A percentile compares a stretch with the other conserved stretches of the same genome.
These are phyloP conservation scores for Bombus superbus DNA, from an alignment of 1,140 invertebrate genomes.

Conservation along the genomic window DNA sequence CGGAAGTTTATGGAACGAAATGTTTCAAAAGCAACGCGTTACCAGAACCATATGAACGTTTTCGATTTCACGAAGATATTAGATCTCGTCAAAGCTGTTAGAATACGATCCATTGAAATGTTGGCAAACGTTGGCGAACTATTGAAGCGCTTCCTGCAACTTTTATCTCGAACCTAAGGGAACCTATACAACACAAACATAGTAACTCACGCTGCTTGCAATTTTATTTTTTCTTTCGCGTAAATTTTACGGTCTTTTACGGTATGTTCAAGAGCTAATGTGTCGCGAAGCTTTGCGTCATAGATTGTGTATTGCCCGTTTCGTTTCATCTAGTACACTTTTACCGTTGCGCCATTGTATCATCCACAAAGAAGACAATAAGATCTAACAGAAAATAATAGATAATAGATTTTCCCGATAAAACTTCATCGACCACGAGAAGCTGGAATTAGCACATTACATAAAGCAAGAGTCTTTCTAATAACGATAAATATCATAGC, in stretches of 20 bases:
- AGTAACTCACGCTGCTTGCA: neutral
- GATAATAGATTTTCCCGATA: neutral
- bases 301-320: neutral
- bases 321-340: neutral
- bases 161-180: neutral
- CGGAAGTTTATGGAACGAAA: neutral
- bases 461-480: constrained; percentile 24
- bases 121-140: too few species aligned
- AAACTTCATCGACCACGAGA: neutral
- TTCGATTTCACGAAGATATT: neutral
- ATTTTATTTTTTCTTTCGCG: neutral
- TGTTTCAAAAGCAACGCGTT: neutral
- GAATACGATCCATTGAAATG: too few species aligned
- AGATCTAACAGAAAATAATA: neutral
- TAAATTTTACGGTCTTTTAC: neutral
- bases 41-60: neutral
- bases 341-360: neutral
- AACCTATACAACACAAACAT: neutral
- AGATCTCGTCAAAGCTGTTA: neutral
- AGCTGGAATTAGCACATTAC: neutral
- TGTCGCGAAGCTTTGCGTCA: neutral
- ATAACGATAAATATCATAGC: constrained; percentile 20
- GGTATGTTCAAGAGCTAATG: neutral
- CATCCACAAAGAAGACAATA: neutral
- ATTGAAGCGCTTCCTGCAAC: neutral